phyloP scores from a whole-genome alignment of 2,797 vertebrate genomes.

The Sphaeramia orbicularis region DNA sequence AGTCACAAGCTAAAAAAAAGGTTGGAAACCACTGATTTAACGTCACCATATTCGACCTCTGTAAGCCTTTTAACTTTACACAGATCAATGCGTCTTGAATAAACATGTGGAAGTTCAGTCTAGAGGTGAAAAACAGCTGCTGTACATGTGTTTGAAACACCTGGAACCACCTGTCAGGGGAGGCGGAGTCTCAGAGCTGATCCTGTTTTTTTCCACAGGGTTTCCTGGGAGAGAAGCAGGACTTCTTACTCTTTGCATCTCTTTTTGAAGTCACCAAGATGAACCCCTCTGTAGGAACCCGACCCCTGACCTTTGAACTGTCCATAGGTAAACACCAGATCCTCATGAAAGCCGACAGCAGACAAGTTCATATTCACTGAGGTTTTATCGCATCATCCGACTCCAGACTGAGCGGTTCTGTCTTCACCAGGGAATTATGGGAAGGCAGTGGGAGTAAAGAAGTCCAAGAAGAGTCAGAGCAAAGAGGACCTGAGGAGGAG shows the following conservation, averaged over 20 bases:
- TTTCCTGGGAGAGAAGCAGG: slow-evolving; percentile 87
- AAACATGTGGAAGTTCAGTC: no score
- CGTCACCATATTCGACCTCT: no score
- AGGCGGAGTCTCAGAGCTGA: no score
- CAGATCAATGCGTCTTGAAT: no score
- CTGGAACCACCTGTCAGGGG: no score
- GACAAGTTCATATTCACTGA: neutral
- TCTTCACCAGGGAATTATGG: slow-evolving; percentile 88
- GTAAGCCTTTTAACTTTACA: no score
- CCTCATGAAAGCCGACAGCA: neutral
- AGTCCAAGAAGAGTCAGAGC: slow-evolving; percentile 75
- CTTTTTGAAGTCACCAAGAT: slow-evolving; percentile 96
- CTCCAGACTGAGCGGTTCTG: neutral
- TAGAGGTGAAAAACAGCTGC: no score
- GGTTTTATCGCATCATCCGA: neutral
- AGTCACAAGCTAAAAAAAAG: no score
- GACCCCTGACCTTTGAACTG: slow-evolving; percentile 90
- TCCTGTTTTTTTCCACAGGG: slow-evolving; percentile 76
- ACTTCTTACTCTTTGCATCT: slow-evolving; percentile 92
- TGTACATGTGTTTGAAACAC: no score
- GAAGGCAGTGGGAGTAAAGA: slow-evolving; percentile 84
- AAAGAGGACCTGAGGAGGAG: slow-evolving; percentile 66
- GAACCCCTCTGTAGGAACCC: slow-evolving; percentile 86
- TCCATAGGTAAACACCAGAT: slow-evolving; percentile 87
- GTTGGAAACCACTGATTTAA: no score